Base-by-base conservation (phyloP, 2,113 vertebrate genomes). In the Cercocebus atys region DNA sequence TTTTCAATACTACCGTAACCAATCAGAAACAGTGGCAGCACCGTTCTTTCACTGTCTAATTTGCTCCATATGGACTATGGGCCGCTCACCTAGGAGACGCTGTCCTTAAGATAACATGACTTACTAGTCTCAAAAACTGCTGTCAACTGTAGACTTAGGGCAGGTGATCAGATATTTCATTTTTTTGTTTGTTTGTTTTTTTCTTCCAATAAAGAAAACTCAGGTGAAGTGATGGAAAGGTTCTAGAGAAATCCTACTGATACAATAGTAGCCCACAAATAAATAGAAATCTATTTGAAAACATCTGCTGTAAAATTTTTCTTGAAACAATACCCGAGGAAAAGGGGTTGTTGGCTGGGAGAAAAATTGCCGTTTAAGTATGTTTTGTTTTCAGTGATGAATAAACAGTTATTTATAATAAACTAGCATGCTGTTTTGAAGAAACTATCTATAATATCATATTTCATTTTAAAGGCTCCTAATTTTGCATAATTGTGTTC, bases 21-120 rank as follows among this genome's bases (percentile, higher is more conserved):
- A 99, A 99, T 98, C 98, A 97, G 97, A 98, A 99, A 98, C 98
- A 98, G 98, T 8, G 95, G 95, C 40, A 76, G 81, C 85, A 93
- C 96, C 70, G 59, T 89, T 98, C 97, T 95, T 96, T 93, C 80
- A 68, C 96, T 88, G 73, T 95, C 94, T 99, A 99, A 99, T 98
- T 98, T 97, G 97, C 97, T 97, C 98, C 98, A 98, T 91, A 98
- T 98, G 98, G 94, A 70, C 83, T 23, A 11, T 12, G n/a, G 70
- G 78, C 83, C 47, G 81, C 57, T 72, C 82, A 97, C 95, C 92
- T 52, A 97, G 50, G 64, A 96, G 92, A 95, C 18, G 90, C 35
- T 1, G 57, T 45, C 95, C 93, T 85, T 72, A 61, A 55, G 40
- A 88, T 84, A 84, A 61, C 22, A 45, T 22, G 61, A 43, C 35